Evolutionary conservation across 2,113 vertebrate species (phyloP).

Genomic region (Phrynosoma blainvillii): DNA sequence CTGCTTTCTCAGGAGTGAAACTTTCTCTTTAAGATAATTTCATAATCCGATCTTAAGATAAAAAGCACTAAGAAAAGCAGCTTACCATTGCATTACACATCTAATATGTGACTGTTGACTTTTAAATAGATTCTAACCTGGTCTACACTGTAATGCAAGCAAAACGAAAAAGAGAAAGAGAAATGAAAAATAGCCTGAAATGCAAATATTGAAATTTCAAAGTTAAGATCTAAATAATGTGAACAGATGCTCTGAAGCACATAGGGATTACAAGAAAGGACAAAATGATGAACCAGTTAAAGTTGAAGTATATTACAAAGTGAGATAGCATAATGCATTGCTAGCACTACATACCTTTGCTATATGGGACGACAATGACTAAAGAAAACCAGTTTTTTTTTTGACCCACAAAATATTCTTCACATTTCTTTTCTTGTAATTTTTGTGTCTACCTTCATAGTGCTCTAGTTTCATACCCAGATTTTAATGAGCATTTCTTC

Average conservation of each 20-base stretch:
- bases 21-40: slow-evolving; percentile 34
- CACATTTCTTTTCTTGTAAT: background rate
- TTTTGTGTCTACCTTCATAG: background rate
- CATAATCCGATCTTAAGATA: slow-evolving; percentile 20
- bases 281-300: slow-evolving; percentile 4
- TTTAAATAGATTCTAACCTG: background rate
- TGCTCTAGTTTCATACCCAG: background rate
- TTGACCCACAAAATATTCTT: background rate
- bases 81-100: slow-evolving; percentile 29
- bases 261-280: background rate
- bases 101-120: background rate
- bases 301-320: background rate
- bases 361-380: slow-evolving; percentile 9
- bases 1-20: slow-evolving; percentile 28
- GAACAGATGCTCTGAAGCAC: background rate
- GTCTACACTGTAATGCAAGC: background rate
- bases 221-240: background rate
- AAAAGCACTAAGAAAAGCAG: background rate
- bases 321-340: background rate
- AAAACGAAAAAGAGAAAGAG: background rate
- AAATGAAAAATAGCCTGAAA: background rate
- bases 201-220: slow-evolving; percentile 18
- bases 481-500: background rate
- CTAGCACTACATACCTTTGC: background rate
- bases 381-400: background rate